Percentiles rank a stretch among this genome's conserved stretches.
These are phyloP conservation scores for Aurelia aurita DNA, from an alignment of 30 jellyfish, hydroid and myxozoan genomes.

Conservation along the genomic window DNA sequence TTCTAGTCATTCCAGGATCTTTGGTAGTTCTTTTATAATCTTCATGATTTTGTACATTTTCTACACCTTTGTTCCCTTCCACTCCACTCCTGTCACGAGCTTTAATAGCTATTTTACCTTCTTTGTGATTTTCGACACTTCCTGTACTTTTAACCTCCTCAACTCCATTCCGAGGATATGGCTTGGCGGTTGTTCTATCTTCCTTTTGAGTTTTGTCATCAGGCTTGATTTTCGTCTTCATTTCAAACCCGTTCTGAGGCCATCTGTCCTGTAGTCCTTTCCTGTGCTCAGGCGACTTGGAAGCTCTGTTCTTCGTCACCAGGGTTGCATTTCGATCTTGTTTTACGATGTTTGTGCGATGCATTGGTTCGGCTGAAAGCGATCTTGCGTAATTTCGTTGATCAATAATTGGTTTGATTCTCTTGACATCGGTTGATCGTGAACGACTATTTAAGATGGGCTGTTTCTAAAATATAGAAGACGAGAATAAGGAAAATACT, in stretches of 20 bases:
- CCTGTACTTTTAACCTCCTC: too few relatives aligned
- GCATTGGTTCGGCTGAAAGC: slow-evolving; percentile 33
- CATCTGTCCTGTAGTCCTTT: not conserved
- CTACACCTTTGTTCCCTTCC: not conserved
- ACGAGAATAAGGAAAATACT: too few relatives aligned
- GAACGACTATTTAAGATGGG: not conserved
- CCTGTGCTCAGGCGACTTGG: not conserved
- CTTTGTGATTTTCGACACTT: too few relatives aligned
- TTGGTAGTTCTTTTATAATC: not conserved
- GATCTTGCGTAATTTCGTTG: slow-evolving; percentile 21
- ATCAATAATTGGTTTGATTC: not conserved
- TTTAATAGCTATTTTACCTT: not conserved
- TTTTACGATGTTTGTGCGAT: not conserved
- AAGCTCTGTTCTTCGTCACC: not conserved
- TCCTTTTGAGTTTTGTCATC: too few relatives aligned
- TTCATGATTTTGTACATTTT: not conserved
- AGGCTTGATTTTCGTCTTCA: too few relatives aligned
- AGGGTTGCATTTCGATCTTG: not conserved
- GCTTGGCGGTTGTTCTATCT: too few relatives aligned
- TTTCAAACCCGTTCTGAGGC: too few relatives aligned
- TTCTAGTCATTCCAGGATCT: not conserved
- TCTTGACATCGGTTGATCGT: slow-evolving; percentile 19
- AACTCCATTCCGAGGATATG: too few relatives aligned
- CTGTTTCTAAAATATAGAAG: too few relatives aligned
- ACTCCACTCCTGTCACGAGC: not conserved